Percentiles rank a stretch among this genome's conserved stretches.
These are phyloP conservation scores for Sebastes trivittatus DNA, from an alignment of 2,797 vertebrate species.

Conservation along the genomic window DNA sequence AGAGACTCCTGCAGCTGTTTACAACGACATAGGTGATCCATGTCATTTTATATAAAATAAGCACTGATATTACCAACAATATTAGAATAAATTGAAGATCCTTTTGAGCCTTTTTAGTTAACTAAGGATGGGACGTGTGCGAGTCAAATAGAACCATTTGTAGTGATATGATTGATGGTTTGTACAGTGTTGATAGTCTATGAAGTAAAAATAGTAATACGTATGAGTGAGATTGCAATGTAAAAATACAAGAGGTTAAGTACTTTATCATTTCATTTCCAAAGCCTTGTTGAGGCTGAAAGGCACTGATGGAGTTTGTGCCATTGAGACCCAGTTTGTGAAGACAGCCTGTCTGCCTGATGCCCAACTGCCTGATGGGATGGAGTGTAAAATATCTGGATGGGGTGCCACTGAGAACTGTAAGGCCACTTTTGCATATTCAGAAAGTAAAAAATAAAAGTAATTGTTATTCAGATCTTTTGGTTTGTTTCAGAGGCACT, in stretches of 20 bases:
- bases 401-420: conserved; percentile 90
- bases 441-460: background rate
- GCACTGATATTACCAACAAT: background rate
- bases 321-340: conserved; percentile 89
- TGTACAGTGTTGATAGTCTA: background rate
- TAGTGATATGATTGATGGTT: background rate
- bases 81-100: background rate
- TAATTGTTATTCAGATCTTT: background rate
- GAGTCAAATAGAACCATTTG: background rate
- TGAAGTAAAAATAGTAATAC: background rate
- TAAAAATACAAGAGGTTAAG: background rate
- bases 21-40: conserved; percentile 87
- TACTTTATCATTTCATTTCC: background rate
- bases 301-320: conserved; percentile 83
- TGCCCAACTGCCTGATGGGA: conserved; percentile 78
- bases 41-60: background rate
- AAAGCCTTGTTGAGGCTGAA: conserved; percentile 89
- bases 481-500: background rate
- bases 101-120: background rate
- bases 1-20: conserved; percentile 65
- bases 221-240: background rate
- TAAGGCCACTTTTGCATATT: conserved; percentile 54
- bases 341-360: conserved; percentile 88
- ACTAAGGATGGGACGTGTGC: background rate
- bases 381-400: conserved; percentile 91